Evolutionary conservation across 2,888 invertebrate genomes (phyloP).

Genomic region (Barypeithes pellucidus): DNA sequence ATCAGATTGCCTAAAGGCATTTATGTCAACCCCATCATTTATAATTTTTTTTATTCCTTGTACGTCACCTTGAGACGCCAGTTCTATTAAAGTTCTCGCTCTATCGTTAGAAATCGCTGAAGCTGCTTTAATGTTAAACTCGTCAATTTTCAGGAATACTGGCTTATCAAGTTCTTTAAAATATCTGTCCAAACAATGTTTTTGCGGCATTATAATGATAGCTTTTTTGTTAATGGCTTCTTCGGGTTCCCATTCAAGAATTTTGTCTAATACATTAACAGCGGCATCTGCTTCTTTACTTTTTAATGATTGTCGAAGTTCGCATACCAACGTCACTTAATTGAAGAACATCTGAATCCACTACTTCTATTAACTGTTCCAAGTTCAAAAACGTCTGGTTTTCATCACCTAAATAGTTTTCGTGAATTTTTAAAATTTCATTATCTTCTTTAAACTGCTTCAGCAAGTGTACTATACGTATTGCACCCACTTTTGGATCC

Average conservation of each 20-base stretch:
- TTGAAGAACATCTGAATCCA: background rate
- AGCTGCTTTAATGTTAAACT: background rate
- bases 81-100: background rate
- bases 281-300: background rate
- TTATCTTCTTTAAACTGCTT: background rate
- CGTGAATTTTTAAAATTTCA: too few relatives aligned
- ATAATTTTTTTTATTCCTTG: background rate
- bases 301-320: background rate
- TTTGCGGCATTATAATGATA: background rate
- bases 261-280: background rate
- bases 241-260: background rate
- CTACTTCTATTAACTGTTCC: background rate
- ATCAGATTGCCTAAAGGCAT: background rate
- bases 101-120: background rate
- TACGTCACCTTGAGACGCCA: background rate
- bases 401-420: background rate
- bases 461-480: background rate
- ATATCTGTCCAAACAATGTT: background rate
- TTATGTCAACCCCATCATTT: background rate
- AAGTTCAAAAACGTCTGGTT: background rate
- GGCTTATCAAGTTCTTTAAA: background rate
- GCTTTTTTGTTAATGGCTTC: background rate
- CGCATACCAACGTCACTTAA: background rate
- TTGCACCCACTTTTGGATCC: background rate
- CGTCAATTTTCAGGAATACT: background rate